Percentiles rank a stretch among this genome's conserved stretches.
These are phyloP conservation scores for Epicauta chinensis DNA, from an alignment of 1,140 invertebrate genomes.

Conservation along the genomic window DNA sequence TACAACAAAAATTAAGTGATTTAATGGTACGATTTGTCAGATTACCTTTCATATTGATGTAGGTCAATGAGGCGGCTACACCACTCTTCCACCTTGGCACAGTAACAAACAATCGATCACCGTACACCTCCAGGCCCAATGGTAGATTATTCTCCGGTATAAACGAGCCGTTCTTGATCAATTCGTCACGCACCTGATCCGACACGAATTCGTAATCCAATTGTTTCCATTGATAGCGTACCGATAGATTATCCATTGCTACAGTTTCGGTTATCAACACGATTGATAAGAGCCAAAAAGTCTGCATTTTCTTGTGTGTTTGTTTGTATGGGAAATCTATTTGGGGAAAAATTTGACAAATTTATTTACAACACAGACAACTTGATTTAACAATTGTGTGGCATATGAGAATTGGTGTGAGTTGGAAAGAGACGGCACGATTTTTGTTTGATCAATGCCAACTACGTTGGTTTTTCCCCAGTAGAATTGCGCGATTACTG, in stretches of 20 bases:
- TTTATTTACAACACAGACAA: too few species aligned
- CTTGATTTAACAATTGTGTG: too few species aligned
- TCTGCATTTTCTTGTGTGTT: too few species aligned
- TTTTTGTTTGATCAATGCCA: too few species aligned
- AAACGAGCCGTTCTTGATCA: conserved; percentile 49
- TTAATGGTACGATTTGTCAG: conserved; percentile 5
- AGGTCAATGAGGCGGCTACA: conserved; percentile 65
- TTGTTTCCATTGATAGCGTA: conserved; percentile 64
- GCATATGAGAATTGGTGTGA: too few species aligned
- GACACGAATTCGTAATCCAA: conserved; percentile 60
- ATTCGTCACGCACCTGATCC: conserved; percentile 47
- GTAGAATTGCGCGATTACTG: neutral
- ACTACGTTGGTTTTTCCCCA: too few species aligned
- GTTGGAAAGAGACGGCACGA: too few species aligned
- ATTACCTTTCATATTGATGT: conserved; percentile 62
- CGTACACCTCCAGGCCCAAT: conserved; percentile 60
- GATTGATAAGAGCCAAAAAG: conserved; percentile 1
- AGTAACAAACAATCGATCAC: conserved; percentile 59
- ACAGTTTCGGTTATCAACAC: conserved; percentile 3
- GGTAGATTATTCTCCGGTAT: conserved; percentile 63
- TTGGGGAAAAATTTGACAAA: too few species aligned
- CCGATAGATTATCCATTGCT: conserved; percentile 56
- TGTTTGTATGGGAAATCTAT: too few species aligned
- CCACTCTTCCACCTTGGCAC: conserved; percentile 68
- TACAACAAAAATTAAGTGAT: conserved; percentile 7